Evolutionary conservation across 1,140 invertebrate genomes (phyloP), one percentile per base, ranked within the genome.

Genomic region (Drosophila bifasciata): DNA sequence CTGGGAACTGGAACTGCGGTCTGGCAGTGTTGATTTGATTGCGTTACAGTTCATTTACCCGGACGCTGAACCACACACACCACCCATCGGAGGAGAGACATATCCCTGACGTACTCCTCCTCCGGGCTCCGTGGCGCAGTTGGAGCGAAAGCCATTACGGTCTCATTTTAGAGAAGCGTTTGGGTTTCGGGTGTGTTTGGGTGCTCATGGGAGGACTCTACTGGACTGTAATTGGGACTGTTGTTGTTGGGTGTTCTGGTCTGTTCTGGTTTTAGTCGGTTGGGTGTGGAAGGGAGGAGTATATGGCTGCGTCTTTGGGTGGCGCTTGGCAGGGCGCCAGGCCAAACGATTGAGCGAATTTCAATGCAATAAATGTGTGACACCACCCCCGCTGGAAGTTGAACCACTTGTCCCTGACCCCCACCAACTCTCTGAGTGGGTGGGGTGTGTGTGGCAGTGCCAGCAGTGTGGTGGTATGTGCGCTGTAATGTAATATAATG

Each of bases 31-130:
- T 88, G 77, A 84, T 90, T 90, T 90, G 86, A 90, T 90, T 90
- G 86, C 86, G 71, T 79, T 83, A 90, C 86, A 90, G 86, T 90
- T 90, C 86, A 90, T 90, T 90, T 90, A 89, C 84, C 79, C 83
- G 67, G 28, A 25, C 23, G 39, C 52, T 8, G 23, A n/a, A 49
- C 13, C 7, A 5, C 23, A 49, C 7, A 5, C 23, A 49, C 15
- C 49, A n/a, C 13, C 49, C 49, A 36, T 36, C 5, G 16, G 16
- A n/a, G n/a, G n/a, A n/a, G n/a, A 51, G 28, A 51, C 28, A 51
- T 51, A 56, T 44, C 15, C 23, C 4, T 13, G 21, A 6, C 13
- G n/a, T 43, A 40, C 21, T 19, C 36, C 36, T 17, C 11, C 53
- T 28, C 23, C 32, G 5, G 25, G 15, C 53, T 28, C 23, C 36